Evolutionary conservation across 2,113 vertebrate genomes (phyloP).

Genomic region (Marmota flaviventris): DNA sequence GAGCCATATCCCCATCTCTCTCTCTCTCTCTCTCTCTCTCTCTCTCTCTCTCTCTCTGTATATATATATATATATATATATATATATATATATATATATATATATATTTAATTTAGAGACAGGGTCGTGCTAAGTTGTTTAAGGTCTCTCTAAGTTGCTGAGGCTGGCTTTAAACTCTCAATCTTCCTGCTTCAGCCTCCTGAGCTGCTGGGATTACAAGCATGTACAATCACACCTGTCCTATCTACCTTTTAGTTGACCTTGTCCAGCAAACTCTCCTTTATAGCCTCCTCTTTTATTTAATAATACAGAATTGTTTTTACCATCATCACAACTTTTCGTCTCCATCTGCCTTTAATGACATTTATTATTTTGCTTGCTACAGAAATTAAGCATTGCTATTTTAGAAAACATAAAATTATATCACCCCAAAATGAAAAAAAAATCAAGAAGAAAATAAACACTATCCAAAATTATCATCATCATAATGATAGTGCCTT

Average conservation of each 20-base stretch:
- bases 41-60: too few relatives aligned
- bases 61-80: too few relatives aligned
- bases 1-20: too few relatives aligned
- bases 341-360: not conserved
- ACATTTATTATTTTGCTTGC: not conserved
- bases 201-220: too few relatives aligned
- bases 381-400: not conserved
- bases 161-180: too few relatives aligned
- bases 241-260: not conserved
- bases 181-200: too few relatives aligned
- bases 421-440: not conserved
- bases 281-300: not conserved
- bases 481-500: not conserved
- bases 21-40: too few relatives aligned
- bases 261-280: not conserved
- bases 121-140: too few relatives aligned
- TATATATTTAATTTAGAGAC: too few relatives aligned
- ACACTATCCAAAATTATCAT: not conserved
- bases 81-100: too few relatives aligned
- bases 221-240: too few relatives aligned
- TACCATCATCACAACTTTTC: not conserved
- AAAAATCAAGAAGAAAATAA: not conserved
- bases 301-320: not conserved
- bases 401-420: slow-evolving; percentile 10
- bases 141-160: too few relatives aligned